Evolutionary conservation across 2,888 invertebrate genomes (phyloP).

Genomic region (Aethes cnicana): DNA sequence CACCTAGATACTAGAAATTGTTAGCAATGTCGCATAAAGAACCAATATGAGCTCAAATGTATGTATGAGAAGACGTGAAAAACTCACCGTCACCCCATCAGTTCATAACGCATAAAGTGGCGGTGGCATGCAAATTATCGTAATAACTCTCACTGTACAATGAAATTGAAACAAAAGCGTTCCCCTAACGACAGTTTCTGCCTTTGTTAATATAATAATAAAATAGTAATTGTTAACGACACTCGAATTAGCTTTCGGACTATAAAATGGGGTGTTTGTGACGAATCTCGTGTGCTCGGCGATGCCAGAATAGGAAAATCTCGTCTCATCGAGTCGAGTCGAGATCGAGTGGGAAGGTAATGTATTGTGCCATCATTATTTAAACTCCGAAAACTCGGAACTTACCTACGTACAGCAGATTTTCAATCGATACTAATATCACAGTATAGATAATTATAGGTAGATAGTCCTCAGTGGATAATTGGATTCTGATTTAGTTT

Average conservation of each 20-base stretch:
- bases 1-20: too few species aligned
- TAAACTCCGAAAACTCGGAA: too few species aligned
- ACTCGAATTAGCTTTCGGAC: conserved; percentile 59
- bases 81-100: background rate
- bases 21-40: too few species aligned
- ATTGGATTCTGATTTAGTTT: too few species aligned
- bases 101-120: conserved; percentile 35
- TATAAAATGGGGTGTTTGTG: conserved; percentile 55
- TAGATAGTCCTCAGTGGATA: too few species aligned
- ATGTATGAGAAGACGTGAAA: too few species aligned
- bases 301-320: conserved; percentile 41
- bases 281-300: conserved; percentile 50
- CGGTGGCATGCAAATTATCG: conserved; percentile 65
- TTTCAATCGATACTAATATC: too few species aligned
- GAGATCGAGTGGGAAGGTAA: too few species aligned
- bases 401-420: too few species aligned
- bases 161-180: conserved; percentile 73
- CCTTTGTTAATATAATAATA: conserved; percentile 74
- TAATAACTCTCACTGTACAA: conserved; percentile 63
- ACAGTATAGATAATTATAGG: too few species aligned
- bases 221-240: conserved; percentile 70
- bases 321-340: conserved; percentile 29
- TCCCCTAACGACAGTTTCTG: conserved; percentile 60
- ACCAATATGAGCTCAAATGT: too few species aligned
- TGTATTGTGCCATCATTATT: too few species aligned